Conservation (phyloP, 2,113 vertebrate species). For the Peromyscus californicus region DNA sequence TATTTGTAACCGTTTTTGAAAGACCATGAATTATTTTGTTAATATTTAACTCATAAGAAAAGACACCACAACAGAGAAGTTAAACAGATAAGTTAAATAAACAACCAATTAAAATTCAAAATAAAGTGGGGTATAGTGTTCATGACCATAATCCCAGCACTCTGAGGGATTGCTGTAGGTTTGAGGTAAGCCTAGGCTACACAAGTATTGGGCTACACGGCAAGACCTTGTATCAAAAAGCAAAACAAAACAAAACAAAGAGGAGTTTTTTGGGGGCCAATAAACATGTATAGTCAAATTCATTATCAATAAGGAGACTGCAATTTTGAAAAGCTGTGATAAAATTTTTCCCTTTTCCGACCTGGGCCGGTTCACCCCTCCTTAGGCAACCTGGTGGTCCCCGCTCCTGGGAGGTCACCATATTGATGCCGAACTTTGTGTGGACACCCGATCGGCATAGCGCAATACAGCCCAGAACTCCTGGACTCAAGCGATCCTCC, state of each 20-base stretch:
- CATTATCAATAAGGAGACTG: constrained; percentile 10
- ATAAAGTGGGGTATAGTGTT: background rate
- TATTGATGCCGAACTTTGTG: too few relatives aligned
- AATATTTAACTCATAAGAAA: constrained; percentile 8
- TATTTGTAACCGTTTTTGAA: background rate
- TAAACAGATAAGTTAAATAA: background rate
- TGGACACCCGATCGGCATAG: too few relatives aligned
- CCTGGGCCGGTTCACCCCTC: too few relatives aligned
- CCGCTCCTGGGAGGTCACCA: too few relatives aligned
- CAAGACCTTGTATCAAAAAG: background rate
- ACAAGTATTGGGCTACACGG: background rate
- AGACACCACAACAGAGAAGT: background rate
- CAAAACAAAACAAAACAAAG: background rate
- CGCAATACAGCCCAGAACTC: too few relatives aligned
- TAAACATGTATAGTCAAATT: background rate
- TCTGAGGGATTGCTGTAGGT: background rate
- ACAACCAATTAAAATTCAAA: background rate
- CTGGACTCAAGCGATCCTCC: too few relatives aligned
- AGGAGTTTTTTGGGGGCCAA: background rate
- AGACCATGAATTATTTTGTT: constrained; percentile 11
- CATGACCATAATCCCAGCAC: too few relatives aligned
- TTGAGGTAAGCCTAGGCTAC: background rate
- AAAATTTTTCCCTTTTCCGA: constrained; percentile 18
- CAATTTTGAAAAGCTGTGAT: background rate
- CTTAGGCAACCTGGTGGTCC: too few relatives aligned